Percentiles rank a stretch among this genome's conserved stretches.
Conservation (phyloP, 2,113 vertebrate genomes). For the Chaetodon trifascialis region DNA sequence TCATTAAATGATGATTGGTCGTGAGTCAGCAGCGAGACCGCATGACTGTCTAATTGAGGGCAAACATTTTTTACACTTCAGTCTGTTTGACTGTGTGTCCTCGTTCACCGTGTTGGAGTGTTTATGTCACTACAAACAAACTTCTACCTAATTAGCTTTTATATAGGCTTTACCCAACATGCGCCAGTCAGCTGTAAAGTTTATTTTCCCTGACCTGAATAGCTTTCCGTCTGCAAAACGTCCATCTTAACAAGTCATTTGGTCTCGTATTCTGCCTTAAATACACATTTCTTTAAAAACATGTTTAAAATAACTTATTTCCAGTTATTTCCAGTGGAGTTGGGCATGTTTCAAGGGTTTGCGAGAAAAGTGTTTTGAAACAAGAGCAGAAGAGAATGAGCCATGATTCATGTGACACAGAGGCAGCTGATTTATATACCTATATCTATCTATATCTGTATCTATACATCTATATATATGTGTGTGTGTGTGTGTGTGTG, state of each 20-base stretch:
- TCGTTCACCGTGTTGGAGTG: constrained; percentile 11
- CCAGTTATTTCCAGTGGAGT: not conserved
- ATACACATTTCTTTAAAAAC: constrained; percentile 7
- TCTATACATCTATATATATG: too few species aligned
- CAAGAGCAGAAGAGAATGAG: not conserved
- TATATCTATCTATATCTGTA: too few species aligned
- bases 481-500: too few species aligned
- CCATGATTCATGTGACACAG: not conserved
- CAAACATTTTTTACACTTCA: constrained; percentile 39
- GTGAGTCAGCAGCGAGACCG: constrained; percentile 58
- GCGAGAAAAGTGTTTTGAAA: too few species aligned
- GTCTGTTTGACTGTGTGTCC: constrained; percentile 9
- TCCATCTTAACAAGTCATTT: constrained; percentile 13
- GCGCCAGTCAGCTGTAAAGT: constrained; percentile 38
- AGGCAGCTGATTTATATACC: not conserved
- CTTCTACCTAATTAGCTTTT: constrained; percentile 50
- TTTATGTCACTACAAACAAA: constrained; percentile 63
- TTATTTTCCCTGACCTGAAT: constrained; percentile 40
- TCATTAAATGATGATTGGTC: constrained; percentile 56
- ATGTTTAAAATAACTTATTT: not conserved
- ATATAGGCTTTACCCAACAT: not conserved
- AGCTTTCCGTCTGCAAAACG: constrained; percentile 35
- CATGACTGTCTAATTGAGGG: constrained; percentile 46
- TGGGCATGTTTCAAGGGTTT: not conserved
- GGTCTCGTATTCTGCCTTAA: constrained; percentile 20